phyloP scores from a whole-genome alignment of 2,888 invertebrate genomes.

The Bembecia ichneumoniformis region DNA sequence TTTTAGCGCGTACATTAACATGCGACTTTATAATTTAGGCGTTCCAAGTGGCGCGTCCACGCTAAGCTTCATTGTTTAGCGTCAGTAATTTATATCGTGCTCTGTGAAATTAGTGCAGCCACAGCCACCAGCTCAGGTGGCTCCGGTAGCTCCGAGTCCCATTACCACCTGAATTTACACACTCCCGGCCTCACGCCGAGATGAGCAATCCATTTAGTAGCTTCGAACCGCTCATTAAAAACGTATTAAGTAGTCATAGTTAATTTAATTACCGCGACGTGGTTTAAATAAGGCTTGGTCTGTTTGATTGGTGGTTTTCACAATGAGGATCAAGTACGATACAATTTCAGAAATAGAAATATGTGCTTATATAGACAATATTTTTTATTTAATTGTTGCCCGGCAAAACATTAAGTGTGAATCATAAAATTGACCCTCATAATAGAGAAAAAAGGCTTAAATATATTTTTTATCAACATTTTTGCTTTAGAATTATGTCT shows the following conservation, averaged over 20 bases:
- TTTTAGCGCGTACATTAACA: slow-evolving; percentile 33
- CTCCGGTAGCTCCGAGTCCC: slow-evolving; percentile 30
- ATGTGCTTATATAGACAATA: too few relatives aligned
- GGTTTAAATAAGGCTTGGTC: too few relatives aligned
- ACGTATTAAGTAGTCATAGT: slow-evolving; percentile 28
- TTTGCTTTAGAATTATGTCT: too few relatives aligned
- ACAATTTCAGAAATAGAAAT: too few relatives aligned
- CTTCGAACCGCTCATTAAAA: slow-evolving; percentile 51
- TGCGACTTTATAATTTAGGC: slow-evolving; percentile 34
- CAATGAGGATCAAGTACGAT: too few relatives aligned
- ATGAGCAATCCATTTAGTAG: slow-evolving; percentile 46
- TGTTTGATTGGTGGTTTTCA: too few relatives aligned
- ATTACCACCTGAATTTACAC: slow-evolving; percentile 2
- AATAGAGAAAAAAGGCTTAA: too few relatives aligned
- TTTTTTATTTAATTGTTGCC: too few relatives aligned
- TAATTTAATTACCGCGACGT: background rate
- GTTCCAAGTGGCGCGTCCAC: slow-evolving; percentile 16
- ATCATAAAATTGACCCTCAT: too few relatives aligned
- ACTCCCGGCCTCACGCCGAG: slow-evolving; percentile 30
- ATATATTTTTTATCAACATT: too few relatives aligned
- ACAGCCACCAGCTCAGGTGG: slow-evolving; percentile 44
- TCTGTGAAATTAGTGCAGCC: slow-evolving; percentile 52
- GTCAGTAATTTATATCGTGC: slow-evolving; percentile 58
- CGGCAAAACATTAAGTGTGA: too few relatives aligned
- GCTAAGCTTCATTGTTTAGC: slow-evolving; percentile 49